Conservation (phyloP, 2,797 vertebrate species). For the Echiichthys vipera region DNA sequence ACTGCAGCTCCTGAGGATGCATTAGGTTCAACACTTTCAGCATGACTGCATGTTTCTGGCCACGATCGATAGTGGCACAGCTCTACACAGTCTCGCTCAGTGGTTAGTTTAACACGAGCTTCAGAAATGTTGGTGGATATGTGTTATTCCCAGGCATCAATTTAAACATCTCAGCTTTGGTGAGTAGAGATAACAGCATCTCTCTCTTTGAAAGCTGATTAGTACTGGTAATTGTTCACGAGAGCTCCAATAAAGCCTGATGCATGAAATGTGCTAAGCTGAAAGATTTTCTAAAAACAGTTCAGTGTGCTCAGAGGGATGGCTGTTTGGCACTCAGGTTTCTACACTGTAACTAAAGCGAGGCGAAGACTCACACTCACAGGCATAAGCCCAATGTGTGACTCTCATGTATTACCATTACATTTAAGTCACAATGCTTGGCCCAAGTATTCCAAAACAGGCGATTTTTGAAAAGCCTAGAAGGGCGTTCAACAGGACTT, state of each 20-base stretch:
- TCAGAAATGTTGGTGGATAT: conserved; percentile 64
- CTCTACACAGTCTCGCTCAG: conserved; percentile 32
- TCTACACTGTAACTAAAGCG: conserved; percentile 22
- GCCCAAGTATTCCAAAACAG: not conserved
- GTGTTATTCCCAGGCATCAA: conserved; percentile 50
- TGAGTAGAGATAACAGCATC: conserved; percentile 13
- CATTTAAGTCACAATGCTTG: not conserved
- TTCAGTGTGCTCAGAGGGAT: conserved; percentile 18
- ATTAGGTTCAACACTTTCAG: conserved; percentile 50
- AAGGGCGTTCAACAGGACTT: not conserved
- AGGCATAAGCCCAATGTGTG: not conserved
- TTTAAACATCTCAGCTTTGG: conserved; percentile 31
- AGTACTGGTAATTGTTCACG: conserved; percentile 29
- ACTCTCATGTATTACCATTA: not conserved
- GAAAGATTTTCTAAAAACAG: conserved; percentile 48
- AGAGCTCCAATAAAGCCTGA: conserved; percentile 23
- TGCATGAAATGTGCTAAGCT: conserved; percentile 35
- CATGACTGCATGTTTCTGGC: conserved; percentile 28
- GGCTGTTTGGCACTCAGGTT: conserved; percentile 21
- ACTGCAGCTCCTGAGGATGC: conserved; percentile 30
- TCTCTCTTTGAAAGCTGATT: conserved; percentile 43
- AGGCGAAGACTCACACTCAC: conserved; percentile 10
- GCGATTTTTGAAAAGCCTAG: not conserved
- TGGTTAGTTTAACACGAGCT: conserved; percentile 41
- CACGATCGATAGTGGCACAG: conserved; percentile 43